Conservation (phyloP, 2,888 invertebrate genomes). For the Apamea epomidion region DNA sequence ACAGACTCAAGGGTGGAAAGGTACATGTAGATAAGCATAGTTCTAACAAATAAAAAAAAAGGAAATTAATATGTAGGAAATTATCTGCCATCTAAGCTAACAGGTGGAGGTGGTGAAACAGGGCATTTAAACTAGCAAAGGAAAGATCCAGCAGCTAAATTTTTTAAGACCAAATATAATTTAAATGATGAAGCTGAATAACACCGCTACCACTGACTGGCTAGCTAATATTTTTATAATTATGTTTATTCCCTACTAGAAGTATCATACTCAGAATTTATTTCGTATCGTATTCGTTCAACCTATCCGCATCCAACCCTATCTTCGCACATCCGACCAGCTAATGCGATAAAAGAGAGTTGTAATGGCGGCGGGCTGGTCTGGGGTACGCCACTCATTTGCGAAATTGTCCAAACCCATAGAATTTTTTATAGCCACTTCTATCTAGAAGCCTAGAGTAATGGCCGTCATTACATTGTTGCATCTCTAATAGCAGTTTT, state of each 20-base stretch:
- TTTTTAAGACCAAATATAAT: neutral
- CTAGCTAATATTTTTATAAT: neutral
- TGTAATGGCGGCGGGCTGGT: conserved; percentile 71
- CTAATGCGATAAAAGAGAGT: conserved; percentile 82
- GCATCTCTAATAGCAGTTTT: conserved; percentile 52
- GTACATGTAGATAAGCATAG: neutral
- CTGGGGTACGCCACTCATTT: conserved; percentile 75
- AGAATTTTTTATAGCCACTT: conserved; percentile 68
- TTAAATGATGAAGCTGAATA: neutral
- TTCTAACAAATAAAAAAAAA: neutral
- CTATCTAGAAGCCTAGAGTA: conserved; percentile 62
- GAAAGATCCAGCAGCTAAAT: neutral
- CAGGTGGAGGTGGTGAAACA: neutral
- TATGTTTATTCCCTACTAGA: neutral
- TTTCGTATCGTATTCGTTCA: neutral
- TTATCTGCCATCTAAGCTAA: neutral
- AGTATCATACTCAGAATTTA: neutral
- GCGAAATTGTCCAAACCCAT: conserved; percentile 80
- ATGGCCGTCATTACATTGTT: conserved; percentile 56
- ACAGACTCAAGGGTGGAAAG: neutral
- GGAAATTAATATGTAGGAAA: neutral
- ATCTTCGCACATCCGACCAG: conserved; percentile 69
- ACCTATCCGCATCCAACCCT: neutral
- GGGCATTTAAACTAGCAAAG: neutral
- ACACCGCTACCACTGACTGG: neutral